Evolutionary conservation across 1,140 invertebrate species (phyloP).

Genomic region (Leptopilina boulardi): DNA sequence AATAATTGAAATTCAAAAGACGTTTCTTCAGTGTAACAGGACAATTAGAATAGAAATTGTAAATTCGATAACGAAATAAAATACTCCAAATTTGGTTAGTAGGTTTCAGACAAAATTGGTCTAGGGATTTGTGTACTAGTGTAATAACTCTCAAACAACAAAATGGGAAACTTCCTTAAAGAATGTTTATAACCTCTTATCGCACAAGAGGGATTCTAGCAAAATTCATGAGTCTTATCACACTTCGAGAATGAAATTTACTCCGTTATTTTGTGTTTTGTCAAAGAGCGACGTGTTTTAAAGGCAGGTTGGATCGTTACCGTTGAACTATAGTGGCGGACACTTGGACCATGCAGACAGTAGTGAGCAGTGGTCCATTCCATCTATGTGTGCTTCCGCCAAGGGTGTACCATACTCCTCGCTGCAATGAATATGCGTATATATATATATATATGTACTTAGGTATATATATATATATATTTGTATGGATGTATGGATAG

Average conservation of each 20-base stretch:
- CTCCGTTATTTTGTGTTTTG: slow-evolving; percentile 8
- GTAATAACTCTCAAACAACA: neutral
- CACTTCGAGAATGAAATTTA: neutral
- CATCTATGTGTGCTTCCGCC: neutral
- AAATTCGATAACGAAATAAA: too few species aligned
- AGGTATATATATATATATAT: neutral
- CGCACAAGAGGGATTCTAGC: neutral
- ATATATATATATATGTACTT: neutral
- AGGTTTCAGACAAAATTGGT: too few species aligned
- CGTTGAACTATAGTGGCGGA: neutral
- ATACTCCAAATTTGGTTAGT: too few species aligned
- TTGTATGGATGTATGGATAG: neutral
- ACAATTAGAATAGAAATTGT: too few species aligned
- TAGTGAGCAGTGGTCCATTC: slow-evolving; percentile 23
- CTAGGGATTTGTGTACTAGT: neutral
- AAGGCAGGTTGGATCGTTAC: slow-evolving; percentile 1
- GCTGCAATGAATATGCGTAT: neutral
- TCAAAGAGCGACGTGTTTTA: slow-evolving; percentile 31
- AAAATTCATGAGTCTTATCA: slow-evolving; percentile 6
- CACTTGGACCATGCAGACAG: slow-evolving; percentile 15
- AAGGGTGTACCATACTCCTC: neutral
- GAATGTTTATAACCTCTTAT: neutral
- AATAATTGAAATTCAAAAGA: too few species aligned
- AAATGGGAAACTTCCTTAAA: neutral
- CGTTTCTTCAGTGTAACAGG: too few species aligned